phyloP scores from a whole-genome alignment of 2,797 vertebrate genomes.

The Pyrocephalus nanus region DNA sequence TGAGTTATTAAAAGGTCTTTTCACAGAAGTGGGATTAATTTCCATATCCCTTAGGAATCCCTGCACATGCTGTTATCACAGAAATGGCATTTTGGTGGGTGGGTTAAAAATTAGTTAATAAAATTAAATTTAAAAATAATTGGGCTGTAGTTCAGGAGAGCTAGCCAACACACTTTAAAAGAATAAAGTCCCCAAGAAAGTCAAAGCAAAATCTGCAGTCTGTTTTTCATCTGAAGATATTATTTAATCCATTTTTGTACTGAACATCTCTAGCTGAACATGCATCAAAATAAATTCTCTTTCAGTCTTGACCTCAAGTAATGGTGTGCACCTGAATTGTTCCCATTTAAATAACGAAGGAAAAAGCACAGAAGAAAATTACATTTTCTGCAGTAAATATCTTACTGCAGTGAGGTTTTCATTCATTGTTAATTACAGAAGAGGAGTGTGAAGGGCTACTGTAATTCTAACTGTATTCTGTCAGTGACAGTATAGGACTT shows the following conservation, averaged over 20 bases:
- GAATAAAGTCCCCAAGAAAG: neutral
- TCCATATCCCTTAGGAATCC: slow-evolving; percentile 68
- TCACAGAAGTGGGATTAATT: slow-evolving; percentile 69
- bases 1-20: slow-evolving; percentile 76
- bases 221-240: slow-evolving; percentile 22
- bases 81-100: slow-evolving; percentile 64
- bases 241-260: slow-evolving; percentile 28
- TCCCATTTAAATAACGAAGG: slow-evolving; percentile 8
- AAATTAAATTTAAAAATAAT: slow-evolving; percentile 67
- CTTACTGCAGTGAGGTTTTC: neutral
- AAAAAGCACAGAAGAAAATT: slow-evolving; percentile 31
- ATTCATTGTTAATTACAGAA: slow-evolving; percentile 51
- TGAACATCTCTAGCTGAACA: neutral
- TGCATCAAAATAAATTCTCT: slow-evolving; percentile 55
- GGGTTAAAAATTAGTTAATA: slow-evolving; percentile 72
- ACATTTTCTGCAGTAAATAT: slow-evolving; percentile 26
- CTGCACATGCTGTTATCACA: slow-evolving; percentile 60
- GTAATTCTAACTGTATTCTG: neutral
- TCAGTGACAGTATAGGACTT: neutral
- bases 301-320: slow-evolving; percentile 28
- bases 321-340: neutral
- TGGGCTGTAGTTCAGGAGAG: slow-evolving; percentile 28
- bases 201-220: neutral
- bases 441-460: neutral
- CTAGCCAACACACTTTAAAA: slow-evolving; percentile 29